Evolutionary conservation across 2,113 vertebrate species (phyloP).

Genomic region (Paramisgurnus dabryanus): DNA sequence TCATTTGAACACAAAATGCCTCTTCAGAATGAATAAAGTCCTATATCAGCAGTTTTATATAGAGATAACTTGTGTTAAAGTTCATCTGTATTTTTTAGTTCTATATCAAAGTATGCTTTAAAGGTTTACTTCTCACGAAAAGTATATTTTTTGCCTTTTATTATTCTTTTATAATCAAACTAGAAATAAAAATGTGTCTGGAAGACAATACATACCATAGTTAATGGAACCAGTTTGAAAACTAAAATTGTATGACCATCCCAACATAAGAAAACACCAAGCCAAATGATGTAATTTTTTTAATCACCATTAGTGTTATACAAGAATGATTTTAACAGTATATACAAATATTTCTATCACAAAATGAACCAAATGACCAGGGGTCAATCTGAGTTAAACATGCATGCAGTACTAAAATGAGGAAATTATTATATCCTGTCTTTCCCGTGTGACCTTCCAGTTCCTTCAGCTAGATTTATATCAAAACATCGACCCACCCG

Average conservation of each 20-base stretch:
- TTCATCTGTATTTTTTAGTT: too few relatives aligned
- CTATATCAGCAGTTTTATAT: too few relatives aligned
- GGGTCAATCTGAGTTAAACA: conserved; percentile 24
- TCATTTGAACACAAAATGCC: neutral
- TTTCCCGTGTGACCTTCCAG: conserved; percentile 48
- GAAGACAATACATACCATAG: neutral
- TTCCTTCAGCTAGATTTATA: conserved; percentile 48
- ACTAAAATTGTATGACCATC: neutral
- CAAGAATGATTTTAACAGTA: conserved; percentile 41
- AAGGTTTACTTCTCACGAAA: too few relatives aligned
- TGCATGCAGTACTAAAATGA: conserved; percentile 39
- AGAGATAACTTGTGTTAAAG: too few relatives aligned
- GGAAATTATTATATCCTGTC: conserved; percentile 50
- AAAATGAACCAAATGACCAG: neutral
- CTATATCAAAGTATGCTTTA: too few relatives aligned
- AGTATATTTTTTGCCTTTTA: too few relatives aligned
- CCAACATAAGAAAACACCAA: neutral
- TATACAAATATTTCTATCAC: conserved; percentile 22
- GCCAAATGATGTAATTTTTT: neutral
- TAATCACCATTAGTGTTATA: conserved; percentile 41
- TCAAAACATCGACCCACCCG: conserved; percentile 53
- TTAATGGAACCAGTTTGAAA: neutral
- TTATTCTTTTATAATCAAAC: too few relatives aligned
- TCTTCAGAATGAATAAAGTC: neutral
- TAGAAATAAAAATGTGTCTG: too few relatives aligned